Conservation (phyloP, 1,140 invertebrate species). For the Philopotamus ludificatus region DNA sequence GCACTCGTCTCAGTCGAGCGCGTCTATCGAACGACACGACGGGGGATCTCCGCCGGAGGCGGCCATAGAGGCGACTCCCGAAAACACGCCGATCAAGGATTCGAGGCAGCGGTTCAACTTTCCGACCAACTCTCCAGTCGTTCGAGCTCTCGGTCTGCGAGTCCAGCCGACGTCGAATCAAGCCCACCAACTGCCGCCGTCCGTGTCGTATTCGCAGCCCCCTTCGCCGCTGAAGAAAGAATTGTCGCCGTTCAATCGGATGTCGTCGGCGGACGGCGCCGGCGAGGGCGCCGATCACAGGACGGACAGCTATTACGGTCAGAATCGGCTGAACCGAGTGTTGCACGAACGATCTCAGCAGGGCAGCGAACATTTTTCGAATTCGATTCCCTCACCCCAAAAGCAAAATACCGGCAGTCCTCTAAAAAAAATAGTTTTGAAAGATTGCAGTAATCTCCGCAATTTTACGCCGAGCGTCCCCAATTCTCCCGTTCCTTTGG, state of each 20-base stretch:
- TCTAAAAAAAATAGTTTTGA: slow-evolving; percentile 26
- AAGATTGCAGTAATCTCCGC: slow-evolving; percentile 14
- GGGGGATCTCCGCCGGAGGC: slow-evolving; percentile 74
- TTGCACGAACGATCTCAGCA: slow-evolving; percentile 46
- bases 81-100: slow-evolving; percentile 80
- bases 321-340: slow-evolving; percentile 52
- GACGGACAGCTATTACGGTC: slow-evolving; percentile 40
- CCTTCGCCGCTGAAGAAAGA: slow-evolving; percentile 69
- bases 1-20: slow-evolving; percentile 29
- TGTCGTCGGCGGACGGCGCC: slow-evolving; percentile 33
- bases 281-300: slow-evolving; percentile 36
- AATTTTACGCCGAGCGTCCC: slow-evolving; percentile 34
- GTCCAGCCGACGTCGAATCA: slow-evolving; percentile 34
- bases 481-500: slow-evolving; percentile 43
- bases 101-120: slow-evolving; percentile 47
- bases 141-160: slow-evolving; percentile 58
- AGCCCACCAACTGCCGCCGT: slow-evolving; percentile 41
- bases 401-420: slow-evolving; percentile 44
- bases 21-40: slow-evolving; percentile 47
- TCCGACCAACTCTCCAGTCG: slow-evolving; percentile 61
- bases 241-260: slow-evolving; percentile 52
- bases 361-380: slow-evolving; percentile 41
- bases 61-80: slow-evolving; percentile 82
- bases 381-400: slow-evolving; percentile 17
- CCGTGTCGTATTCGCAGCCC: slow-evolving; percentile 57